Evolutionary conservation across 2,113 vertebrate species (phyloP).

Genomic region (Mastomys natalensis): DNA sequence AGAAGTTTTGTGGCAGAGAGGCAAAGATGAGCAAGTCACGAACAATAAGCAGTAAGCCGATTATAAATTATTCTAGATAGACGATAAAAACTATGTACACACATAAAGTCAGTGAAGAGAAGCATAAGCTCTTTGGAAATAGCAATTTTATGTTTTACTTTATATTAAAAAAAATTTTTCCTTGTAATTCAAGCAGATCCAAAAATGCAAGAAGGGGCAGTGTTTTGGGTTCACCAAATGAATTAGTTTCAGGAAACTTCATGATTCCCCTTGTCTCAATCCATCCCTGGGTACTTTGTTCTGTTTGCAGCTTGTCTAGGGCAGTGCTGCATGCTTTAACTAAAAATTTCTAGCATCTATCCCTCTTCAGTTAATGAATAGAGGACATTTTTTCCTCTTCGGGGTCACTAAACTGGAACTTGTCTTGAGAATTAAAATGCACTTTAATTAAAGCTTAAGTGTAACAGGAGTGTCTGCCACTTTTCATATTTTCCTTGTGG

Average conservation of each 20-base stretch:
- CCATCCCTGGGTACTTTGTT: background rate
- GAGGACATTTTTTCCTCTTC: conserved; percentile 53
- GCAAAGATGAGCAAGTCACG: background rate
- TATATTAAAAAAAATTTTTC: background rate
- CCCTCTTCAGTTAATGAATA: conserved; percentile 67
- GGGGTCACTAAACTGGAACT: conserved; percentile 77
- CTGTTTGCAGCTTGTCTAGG: conserved; percentile 5
- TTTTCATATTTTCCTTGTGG: conserved; percentile 63
- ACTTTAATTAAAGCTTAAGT: conserved; percentile 77
- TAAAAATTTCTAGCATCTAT: conserved; percentile 59
- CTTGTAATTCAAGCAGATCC: background rate
- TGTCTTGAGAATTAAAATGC: conserved; percentile 71
- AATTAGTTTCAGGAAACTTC: background rate
- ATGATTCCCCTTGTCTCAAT: background rate
- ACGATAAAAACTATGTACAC: background rate
- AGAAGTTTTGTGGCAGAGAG: background rate
- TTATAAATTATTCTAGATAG: background rate
- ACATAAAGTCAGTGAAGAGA: background rate
- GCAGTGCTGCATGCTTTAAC: conserved; percentile 42
- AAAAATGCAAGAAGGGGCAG: background rate
- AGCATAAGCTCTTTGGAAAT: background rate
- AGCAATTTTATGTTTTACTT: background rate
- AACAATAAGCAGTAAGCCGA: background rate
- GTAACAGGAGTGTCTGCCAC: conserved; percentile 62
- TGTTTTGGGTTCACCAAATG: background rate